Evolutionary conservation across 2,888 invertebrate genomes (phyloP).

Genomic region (Synanthedon formicaeformis): DNA sequence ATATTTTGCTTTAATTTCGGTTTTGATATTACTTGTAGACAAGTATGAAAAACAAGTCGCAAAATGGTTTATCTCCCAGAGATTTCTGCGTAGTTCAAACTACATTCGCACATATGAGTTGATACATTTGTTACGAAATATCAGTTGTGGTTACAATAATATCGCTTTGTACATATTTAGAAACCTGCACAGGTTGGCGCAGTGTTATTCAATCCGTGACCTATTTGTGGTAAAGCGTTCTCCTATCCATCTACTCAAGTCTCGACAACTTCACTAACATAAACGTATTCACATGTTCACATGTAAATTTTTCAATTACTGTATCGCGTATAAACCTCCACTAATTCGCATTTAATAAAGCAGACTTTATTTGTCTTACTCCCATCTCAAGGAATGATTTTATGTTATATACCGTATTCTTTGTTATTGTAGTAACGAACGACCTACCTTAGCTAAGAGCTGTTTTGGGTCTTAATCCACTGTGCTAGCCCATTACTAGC

Average conservation of each 20-base stretch:
- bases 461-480: no score
- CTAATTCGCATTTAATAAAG: background rate
- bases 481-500: no score
- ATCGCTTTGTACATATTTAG: slow-evolving; percentile 59
- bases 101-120: background rate
- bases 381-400: background rate
- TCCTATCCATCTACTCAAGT: slow-evolving; percentile 13
- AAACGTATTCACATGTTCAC: no score
- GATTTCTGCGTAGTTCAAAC: no score
- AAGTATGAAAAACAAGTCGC: no score
- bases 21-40: no score
- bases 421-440: no score
- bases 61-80: no score
- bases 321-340: no score
- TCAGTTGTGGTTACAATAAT: slow-evolving; percentile 52
- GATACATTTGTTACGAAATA: slow-evolving; percentile 39
- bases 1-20: no score
- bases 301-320: background rate
- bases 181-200: slow-evolving; percentile 48
- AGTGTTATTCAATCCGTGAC: slow-evolving; percentile 63
- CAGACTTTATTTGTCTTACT: background rate
- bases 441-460: no score
- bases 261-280: background rate
- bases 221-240: slow-evolving; percentile 59
- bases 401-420: no score